Base-by-base conservation (phyloP, 1,140 invertebrate species). In the Brachionus manjavacas region DNA sequence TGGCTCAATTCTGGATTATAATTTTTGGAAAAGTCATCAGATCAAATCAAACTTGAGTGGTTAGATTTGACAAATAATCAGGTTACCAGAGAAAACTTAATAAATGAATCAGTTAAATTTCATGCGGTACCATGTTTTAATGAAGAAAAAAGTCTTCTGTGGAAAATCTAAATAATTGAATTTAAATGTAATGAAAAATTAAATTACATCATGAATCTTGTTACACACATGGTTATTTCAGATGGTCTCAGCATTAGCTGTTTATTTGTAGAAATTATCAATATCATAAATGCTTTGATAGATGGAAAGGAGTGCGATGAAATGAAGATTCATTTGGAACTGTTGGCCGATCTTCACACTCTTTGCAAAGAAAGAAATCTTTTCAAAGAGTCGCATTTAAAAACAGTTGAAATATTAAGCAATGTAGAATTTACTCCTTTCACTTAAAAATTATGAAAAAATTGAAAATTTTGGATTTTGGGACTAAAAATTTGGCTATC, bases 211-310 rank as follows among this genome's bases (percentile, higher is more conserved):
- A 55, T 80, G 41, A 80, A 80, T 64, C 25, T 80, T 8, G 49
- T 55, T 8, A 20, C 23, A 12, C 52, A 80, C 16, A 49, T 52
- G 28, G n/a, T 39, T 35, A 80, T 80, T 25, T 60, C 78, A 16
- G 78, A 80, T 80, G 78, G 78, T 60, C 14, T 80, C 6, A 80
- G 55, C 20, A 80, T 35, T n/a, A 52, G 23, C 20, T 31, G 25
- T 55, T 11, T 80, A 12, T 55, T 35, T 11, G 25, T 49, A 23
- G 78, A 80, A 20, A 80, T 80, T 28, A 20, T 64, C 2, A 80
- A 80, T 64, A 80, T 80, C 16, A 12, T 80, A n/a, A 80, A 80
- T 41, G 2, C 78, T 52, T 60, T 80, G 49, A 31, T 55, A 28
- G 55, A 55, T 41, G 11, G 35, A 14, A 55, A 52, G 41, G 55